Evolutionary conservation across 30 jellyfish, hydroid and myxozoan species (phyloP), one percentile per base, ranked within the genome.

Genomic region (Turritopsis dohrnii): DNA sequence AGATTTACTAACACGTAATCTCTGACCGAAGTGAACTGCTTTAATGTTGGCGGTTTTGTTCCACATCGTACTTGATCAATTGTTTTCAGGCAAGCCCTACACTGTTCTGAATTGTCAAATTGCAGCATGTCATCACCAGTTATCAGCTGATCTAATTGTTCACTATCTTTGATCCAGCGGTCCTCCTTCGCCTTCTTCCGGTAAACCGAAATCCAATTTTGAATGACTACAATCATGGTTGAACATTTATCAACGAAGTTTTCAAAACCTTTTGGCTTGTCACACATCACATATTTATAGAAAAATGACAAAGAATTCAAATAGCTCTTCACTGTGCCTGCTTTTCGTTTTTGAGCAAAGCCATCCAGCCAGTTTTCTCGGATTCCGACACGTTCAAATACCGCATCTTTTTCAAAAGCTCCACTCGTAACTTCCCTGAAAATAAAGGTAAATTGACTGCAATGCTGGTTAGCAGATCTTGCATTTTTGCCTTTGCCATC

Each of bases 281-380:
- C 87, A 21, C 82, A 52, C 1, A 53, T 26, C 4, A 76, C 31
- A 74, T 72, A 84, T 18, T 75, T 76, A 0, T 52, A 75, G 53
- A 84, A 84, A 65, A 20, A 25, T 27, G 31, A 41, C 8, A 84
- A 87, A 13, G 91, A 74, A 54, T 84, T 79, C 25, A 84, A 65
- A 28, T 84, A 84, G 7, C 84, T 31, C 52, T 73, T 74, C 0
- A 75, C 81, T 23, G 91, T 84, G 25, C 91, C 91, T 8, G 91
- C 75, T 30, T 54, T 27, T 7, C 73, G 28, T 53, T 41, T 30
- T 18, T 74, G 19, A 29, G 27, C 52, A 75, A 74, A 52, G 1
- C 19, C 69, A 52, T 22, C 73, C 26, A 73, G 82, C 91, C 91
- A 73, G 52, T 71, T 73, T 21, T 84, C 80, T 65, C 79, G 28